Percentiles rank a stretch among this genome's conserved stretches.
Conservation (phyloP, 2,113 vertebrate species). For the Ophiodon elongatus region DNA sequence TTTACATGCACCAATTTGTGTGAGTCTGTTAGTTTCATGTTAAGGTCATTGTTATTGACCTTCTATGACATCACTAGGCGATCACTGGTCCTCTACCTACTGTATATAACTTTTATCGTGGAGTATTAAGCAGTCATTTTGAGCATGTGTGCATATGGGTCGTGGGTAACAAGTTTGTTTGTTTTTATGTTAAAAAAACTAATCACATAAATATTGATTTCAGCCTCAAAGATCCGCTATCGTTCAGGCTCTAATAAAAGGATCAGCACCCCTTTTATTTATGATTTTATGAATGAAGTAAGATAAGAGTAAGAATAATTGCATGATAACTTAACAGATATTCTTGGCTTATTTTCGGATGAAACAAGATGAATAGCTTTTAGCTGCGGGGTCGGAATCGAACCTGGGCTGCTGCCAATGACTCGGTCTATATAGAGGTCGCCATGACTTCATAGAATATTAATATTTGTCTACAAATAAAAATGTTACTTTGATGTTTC, state of each 20-base stretch:
- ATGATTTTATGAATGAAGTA: not conserved
- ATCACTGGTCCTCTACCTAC: not conserved
- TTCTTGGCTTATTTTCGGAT: not conserved
- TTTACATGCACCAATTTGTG: not conserved
- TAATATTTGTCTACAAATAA: not conserved
- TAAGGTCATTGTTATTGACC: not conserved
- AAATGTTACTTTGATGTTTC: not conserved
- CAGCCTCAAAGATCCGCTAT: too few species aligned
- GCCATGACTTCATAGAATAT: not conserved
- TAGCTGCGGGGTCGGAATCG: too few species aligned
- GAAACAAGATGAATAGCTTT: not conserved
- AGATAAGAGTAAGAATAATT: not conserved
- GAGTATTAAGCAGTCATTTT: not conserved
- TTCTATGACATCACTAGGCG: not conserved
- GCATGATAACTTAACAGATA: not conserved
- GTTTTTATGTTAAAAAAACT: too few species aligned
- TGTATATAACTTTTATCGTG: not conserved
- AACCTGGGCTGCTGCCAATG: too few species aligned
- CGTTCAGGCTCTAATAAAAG: too few species aligned
- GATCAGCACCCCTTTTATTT: too few species aligned
- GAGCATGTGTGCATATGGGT: not conserved
- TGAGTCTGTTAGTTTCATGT: not conserved
- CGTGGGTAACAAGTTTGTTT: not conserved
- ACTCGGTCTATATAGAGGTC: too few species aligned
- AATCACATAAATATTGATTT: too few species aligned